phyloP scores from a whole-genome alignment of 1,140 invertebrate genomes.

The Phthorimaea operculella region DNA sequence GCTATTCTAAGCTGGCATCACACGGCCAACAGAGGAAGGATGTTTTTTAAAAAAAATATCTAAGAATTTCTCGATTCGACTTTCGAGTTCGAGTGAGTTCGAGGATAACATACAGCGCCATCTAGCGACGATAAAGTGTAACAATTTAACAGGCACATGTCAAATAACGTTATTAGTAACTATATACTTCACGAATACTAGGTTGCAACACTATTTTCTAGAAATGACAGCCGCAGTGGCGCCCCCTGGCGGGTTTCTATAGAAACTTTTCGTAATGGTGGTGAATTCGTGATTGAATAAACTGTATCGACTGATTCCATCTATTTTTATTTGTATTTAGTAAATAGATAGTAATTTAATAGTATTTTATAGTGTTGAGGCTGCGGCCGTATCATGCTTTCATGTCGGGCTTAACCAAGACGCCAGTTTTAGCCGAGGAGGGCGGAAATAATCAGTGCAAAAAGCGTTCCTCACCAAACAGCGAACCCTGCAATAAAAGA shows the following conservation, averaged over 20 bases:
- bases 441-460: slow-evolving; percentile 65
- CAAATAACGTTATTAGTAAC: background rate
- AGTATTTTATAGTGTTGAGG: slow-evolving; percentile 50
- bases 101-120: background rate
- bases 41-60: too few species aligned
- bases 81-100: too few species aligned
- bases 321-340: slow-evolving; percentile 61
- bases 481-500: slow-evolving; percentile 62
- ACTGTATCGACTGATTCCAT: slow-evolving; percentile 45
- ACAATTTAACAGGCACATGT: background rate
- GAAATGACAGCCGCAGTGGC: slow-evolving; percentile 7
- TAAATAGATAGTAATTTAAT: slow-evolving; percentile 45
- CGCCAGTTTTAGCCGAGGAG: slow-evolving; percentile 68
- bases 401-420: slow-evolving; percentile 74
- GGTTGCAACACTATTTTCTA: background rate
- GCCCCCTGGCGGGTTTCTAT: slow-evolving; percentile 30
- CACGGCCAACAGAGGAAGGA: too few species aligned
- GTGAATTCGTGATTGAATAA: slow-evolving; percentile 29
- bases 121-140: background rate
- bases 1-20: too few species aligned
- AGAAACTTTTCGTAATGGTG: slow-evolving; percentile 41
- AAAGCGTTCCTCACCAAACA: slow-evolving; percentile 63
- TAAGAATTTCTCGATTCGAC: too few species aligned
- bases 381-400: slow-evolving; percentile 72
- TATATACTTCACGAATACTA: too few species aligned